Evolutionary conservation across 1,140 invertebrate species (phyloP).

Genomic region (Chironomus striatipennis): DNA sequence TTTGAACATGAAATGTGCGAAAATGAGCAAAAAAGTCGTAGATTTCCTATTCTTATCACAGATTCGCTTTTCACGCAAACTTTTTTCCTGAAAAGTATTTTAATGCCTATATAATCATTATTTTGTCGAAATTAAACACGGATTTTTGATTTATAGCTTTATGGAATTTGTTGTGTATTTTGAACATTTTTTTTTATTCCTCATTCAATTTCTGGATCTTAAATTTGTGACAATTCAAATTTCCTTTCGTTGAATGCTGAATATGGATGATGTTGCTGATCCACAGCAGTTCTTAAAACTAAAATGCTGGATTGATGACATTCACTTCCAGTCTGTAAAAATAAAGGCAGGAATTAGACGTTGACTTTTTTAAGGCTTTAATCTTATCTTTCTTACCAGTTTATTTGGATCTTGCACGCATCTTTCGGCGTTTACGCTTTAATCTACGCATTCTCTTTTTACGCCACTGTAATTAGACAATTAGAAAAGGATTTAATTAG

Average conservation of each 20-base stretch:
- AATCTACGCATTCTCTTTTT: conserved; percentile 94
- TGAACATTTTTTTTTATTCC: background rate
- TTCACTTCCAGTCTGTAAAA: background rate
- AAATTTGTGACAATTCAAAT: background rate
- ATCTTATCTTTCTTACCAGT: conserved; percentile 28
- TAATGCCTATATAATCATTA: background rate
- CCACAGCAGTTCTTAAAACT: too few species aligned
- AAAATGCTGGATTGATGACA: background rate
- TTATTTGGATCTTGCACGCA: conserved; percentile 90
- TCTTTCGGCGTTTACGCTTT: conserved; percentile 92
- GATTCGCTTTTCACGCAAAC: background rate
- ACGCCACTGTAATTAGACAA: conserved; percentile 64
- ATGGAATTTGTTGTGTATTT: background rate
- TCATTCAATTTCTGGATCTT: background rate
- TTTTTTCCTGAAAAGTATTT: background rate
- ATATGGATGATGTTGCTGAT: too few species aligned
- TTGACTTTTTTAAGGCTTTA: too few species aligned
- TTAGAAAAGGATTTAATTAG: conserved; percentile 23
- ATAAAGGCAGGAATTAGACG: background rate
- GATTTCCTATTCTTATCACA: background rate
- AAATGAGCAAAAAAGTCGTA: background rate
- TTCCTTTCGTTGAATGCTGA: background rate
- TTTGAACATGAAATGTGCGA: background rate
- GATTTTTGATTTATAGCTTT: background rate
- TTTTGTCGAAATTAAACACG: background rate